Conservation (phyloP, 1,140 invertebrate species). For the Drosophila orena region DNA sequence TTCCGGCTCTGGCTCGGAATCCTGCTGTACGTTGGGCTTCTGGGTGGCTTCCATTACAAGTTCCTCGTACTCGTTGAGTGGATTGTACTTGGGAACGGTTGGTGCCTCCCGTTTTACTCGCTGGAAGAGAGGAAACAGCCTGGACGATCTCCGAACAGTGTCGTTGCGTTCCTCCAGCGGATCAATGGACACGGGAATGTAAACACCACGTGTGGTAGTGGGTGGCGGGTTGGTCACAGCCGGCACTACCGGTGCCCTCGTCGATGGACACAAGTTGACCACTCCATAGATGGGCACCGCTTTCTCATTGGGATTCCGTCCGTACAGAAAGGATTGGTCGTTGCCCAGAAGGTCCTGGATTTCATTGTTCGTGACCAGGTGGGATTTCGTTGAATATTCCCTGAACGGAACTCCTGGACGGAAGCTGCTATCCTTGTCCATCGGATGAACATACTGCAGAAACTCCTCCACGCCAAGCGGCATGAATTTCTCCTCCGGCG, state of each 20-base stretch:
- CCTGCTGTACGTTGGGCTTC: background rate
- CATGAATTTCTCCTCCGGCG: slow-evolving; percentile 88
- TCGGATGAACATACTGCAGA: slow-evolving; percentile 86
- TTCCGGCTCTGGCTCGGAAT: slow-evolving; percentile 30
- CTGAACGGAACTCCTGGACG: slow-evolving; percentile 67
- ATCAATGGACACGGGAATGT: slow-evolving; percentile 77
- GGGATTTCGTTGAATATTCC: slow-evolving; percentile 84
- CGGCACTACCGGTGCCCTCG: background rate
- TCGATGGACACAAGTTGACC: slow-evolving; percentile 82
- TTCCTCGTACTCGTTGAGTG: slow-evolving; percentile 43
- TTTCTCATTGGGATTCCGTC: slow-evolving; percentile 86
- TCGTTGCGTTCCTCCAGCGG: slow-evolving; percentile 67
- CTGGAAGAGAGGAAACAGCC: slow-evolving; percentile 72
- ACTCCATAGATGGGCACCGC: slow-evolving; percentile 87
- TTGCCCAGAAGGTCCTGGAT: slow-evolving; percentile 86
- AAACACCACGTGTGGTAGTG: slow-evolving; percentile 65
- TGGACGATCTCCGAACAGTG: slow-evolving; percentile 69
- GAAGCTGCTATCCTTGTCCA: slow-evolving; percentile 75
- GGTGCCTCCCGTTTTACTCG: slow-evolving; percentile 52
- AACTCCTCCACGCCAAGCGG: slow-evolving; percentile 88
- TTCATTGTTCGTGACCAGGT: slow-evolving; percentile 86
- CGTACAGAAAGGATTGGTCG: slow-evolving; percentile 87
- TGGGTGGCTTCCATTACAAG: slow-evolving; percentile 27
- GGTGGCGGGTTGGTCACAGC: slow-evolving; percentile 1
- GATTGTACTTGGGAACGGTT: slow-evolving; percentile 9